Evolutionary conservation across 2,113 vertebrate species (phyloP).

Genomic region (Hemicordylus capensis): DNA sequence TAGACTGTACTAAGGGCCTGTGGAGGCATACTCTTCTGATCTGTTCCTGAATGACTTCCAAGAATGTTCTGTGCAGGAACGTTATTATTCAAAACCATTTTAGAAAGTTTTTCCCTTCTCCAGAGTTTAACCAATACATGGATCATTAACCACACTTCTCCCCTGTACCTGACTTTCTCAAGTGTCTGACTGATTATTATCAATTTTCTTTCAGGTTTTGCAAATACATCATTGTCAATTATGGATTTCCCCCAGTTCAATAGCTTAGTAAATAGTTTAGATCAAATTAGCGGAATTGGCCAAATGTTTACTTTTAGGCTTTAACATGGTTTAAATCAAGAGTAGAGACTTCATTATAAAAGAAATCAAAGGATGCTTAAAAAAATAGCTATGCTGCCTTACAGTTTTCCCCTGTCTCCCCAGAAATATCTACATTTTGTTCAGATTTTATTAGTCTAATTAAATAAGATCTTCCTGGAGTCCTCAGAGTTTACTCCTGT

Average conservation of each 20-base stretch:
- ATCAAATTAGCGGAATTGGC: neutral
- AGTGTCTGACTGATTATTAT: constrained; percentile 7
- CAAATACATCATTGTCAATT: constrained; percentile 20
- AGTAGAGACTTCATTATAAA: neutral
- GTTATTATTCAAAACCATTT: constrained; percentile 39
- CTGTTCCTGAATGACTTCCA: neutral
- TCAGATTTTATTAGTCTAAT: no score
- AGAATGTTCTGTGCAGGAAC: neutral
- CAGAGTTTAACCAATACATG: constrained; percentile 26
- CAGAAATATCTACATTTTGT: no score
- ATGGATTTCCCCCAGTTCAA: neutral
- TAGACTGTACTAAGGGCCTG: no score
- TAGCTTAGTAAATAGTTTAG: neutral
- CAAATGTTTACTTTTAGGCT: constrained; percentile 14
- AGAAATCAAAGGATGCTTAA: neutral
- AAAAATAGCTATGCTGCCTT: neutral
- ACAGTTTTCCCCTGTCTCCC: neutral
- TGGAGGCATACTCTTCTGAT: no score
- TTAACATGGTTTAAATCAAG: neutral
- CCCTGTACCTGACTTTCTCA: neutral
- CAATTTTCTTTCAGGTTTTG: constrained; percentile 8
- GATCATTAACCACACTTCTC: constrained; percentile 39
- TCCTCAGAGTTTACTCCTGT: no score
- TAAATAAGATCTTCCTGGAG: no score
- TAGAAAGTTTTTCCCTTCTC: constrained; percentile 12